These are phyloP conservation scores for Caradrina clavipalpis DNA, from an alignment of 2,888 invertebrate genomes.

Conservation along the genomic window DNA sequence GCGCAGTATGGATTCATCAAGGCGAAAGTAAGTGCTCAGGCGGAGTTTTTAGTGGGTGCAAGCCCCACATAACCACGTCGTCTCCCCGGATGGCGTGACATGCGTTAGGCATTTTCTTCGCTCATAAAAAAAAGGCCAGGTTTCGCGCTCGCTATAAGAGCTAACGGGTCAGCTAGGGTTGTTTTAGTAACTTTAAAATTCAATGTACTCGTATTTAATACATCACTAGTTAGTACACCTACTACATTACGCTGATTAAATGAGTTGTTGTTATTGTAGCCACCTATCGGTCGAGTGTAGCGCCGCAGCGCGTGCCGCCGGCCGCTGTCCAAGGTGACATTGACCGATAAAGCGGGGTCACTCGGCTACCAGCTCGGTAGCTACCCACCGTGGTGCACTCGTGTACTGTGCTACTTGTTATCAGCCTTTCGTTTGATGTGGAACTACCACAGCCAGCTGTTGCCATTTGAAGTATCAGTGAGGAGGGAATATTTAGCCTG, in stretches of 20 bases:
- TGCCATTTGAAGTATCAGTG: too few species aligned
- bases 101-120: too few species aligned
- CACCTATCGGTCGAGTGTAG: neutral
- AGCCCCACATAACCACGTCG: too few species aligned
- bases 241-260: neutral
- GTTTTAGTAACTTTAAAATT: neutral
- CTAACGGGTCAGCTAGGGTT: neutral
- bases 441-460: neutral
- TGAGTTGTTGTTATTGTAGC: neutral
- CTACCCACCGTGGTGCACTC: neutral
- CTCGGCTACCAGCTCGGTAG: slow-evolving; percentile 4
- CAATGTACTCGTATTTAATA: neutral
- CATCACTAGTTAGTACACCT: neutral
- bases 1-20: too few species aligned
- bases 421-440: neutral
- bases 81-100: too few species aligned
- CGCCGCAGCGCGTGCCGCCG: slow-evolving; percentile 27
- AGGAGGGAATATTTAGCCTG: neutral
- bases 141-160: too few species aligned
- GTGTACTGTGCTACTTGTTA: neutral
- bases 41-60: too few species aligned
- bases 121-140: too few species aligned
- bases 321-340: slow-evolving; percentile 52
- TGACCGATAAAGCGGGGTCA: slow-evolving; percentile 57
- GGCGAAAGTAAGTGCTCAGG: too few species aligned